Evolutionary conservation across 2,113 vertebrate genomes (phyloP), one percentile per base, ranked within the genome.

Genomic region (Serinus canaria): DNA sequence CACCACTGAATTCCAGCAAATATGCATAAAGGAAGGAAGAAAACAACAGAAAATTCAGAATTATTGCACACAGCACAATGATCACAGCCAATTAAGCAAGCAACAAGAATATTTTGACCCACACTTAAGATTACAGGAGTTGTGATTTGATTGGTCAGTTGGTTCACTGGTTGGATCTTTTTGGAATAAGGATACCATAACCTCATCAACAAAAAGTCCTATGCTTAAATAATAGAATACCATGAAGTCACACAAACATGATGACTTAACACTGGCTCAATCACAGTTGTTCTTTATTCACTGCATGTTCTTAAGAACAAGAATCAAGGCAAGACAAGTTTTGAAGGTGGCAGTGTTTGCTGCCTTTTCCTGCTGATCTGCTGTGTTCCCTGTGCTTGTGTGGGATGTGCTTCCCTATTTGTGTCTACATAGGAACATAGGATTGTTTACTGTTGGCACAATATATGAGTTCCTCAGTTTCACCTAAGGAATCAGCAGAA

Each of bases 1-100:
- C 99, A 52, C 99, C 99, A 52, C 99, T 99, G 96, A 80, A 56
- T 52, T 75, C 25, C 86, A n/a, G 83, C 9, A 83, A 44, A 79
- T 9, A 62, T 0, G 11, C 55, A 77, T 10, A 2, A 66, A 87
- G 73, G 85, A 72, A 9, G 30, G 33, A 13, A 63, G n/a, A 89
- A 64, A 55, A 88, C 6, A 67, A 49, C 28, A 55, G 20, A 86
- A 66, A 28, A 39, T 4, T 62, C 30, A 84, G 50, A 72, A 31
- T 80, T 69, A 63, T 13, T 21, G 35, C 7, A 35, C 46, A 56
- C n/a, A 81, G 41, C 33, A 60, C 25, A 67, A 43, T 62, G 18
- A 68, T 6, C 10, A 35, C 9, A 56, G 24, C 23, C 47, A 60
- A 47, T n/a, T 49, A 70, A 83, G 53, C 35, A 80, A 56, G 6